Percentiles rank a stretch among this genome's conserved stretches.
Evolutionary conservation across 1,140 invertebrate species (phyloP).

Genomic region (Halyomorpha halys): DNA sequence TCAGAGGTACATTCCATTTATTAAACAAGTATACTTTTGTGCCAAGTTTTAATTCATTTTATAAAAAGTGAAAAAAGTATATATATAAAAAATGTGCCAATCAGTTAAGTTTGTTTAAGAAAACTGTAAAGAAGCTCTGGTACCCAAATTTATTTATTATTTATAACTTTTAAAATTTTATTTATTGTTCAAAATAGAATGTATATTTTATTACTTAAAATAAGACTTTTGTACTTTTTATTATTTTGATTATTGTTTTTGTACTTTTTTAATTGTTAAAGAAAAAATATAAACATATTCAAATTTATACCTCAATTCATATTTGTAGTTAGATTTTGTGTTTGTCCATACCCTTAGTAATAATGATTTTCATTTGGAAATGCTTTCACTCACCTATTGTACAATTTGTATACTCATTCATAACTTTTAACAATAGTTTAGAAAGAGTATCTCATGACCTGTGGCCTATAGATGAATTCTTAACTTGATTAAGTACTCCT

Average conservation of each 20-base stretch:
- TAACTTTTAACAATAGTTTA: too few relatives aligned
- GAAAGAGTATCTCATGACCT: too few relatives aligned
- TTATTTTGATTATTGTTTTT: not conserved
- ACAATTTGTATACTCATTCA: too few relatives aligned
- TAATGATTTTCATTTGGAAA: too few relatives aligned
- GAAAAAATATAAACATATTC: not conserved
- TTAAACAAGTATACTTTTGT: not conserved
- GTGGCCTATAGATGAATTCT: too few relatives aligned
- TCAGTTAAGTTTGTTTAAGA: not conserved
- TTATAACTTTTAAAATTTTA: not conserved
- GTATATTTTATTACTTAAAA: conserved; percentile 2
- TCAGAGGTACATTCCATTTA: not conserved
- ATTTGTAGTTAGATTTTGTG: too few relatives aligned
- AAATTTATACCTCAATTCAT: too few relatives aligned
- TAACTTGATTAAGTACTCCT: too few relatives aligned
- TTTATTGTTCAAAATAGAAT: conserved; percentile 1
- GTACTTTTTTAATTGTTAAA: not conserved
- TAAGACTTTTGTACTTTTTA: not conserved
- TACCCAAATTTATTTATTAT: conserved; percentile 1
- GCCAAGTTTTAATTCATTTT: not conserved
- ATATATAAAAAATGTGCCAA: not conserved
- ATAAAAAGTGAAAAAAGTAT: not conserved
- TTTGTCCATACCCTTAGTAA: too few relatives aligned
- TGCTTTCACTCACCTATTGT: too few relatives aligned
- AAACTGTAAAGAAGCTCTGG: not conserved